A percentile compares a stretch with the other conserved stretches of the same genome.
Evolutionary conservation across 2,888 invertebrate species (phyloP).

Genomic region (Meiosimyza decipiens): DNA sequence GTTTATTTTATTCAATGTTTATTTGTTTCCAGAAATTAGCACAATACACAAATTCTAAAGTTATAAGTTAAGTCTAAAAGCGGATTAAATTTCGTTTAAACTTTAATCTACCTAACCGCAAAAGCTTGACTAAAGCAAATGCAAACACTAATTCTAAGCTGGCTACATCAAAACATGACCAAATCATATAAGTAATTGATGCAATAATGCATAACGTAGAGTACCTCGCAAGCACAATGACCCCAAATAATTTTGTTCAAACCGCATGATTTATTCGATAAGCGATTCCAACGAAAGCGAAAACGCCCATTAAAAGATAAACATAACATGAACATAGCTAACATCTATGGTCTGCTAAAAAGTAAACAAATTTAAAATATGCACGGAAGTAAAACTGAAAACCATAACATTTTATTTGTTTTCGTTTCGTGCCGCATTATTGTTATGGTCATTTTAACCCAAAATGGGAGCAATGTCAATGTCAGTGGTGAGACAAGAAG

Average conservation of each 20-base stretch:
- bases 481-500: constrained; percentile 17
- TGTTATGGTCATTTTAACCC: constrained; percentile 8
- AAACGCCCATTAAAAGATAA: neutral
- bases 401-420: neutral
- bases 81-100: no score
- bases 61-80: no score
- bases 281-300: neutral
- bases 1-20: no score
- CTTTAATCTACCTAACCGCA: no score
- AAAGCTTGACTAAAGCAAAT: no score
- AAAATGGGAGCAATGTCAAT: constrained; percentile 31
- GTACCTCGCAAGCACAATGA: neutral
- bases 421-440: neutral
- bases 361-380: neutral
- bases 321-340: neutral
- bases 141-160: no score
- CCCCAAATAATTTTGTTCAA: neutral
- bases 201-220: neutral
- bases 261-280: neutral
- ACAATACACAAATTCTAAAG: no score
- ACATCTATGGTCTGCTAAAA: neutral
- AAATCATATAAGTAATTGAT: neutral
- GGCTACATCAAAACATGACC: neutral
- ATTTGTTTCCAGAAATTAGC: no score
- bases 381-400: constrained; percentile 18